Base-by-base conservation (phyloP, 2,797 vertebrate genomes). In the Coccyzus lansbergi region DNA sequence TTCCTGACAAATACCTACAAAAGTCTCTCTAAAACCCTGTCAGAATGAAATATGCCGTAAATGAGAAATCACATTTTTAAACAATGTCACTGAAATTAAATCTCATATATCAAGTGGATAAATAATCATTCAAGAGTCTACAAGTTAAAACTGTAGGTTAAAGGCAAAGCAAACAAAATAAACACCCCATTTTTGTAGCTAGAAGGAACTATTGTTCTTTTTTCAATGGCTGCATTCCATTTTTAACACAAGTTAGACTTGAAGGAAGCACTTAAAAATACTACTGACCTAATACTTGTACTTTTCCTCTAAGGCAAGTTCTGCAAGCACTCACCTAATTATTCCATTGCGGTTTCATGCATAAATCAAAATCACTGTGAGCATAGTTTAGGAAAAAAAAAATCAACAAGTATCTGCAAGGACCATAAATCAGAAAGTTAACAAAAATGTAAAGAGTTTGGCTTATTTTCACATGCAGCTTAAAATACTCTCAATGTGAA, bases 21-120 rank as follows among this genome's bases (percentile, higher is more conserved):
- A 80, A 95, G 52, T 42, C 75, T 93, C 83, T 64, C 53, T 64
- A 90, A 88, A 91, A 63, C 60, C 71, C 64, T 76, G 79, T 92
- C 69, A 67, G 34, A 92, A 96, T 79, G 75, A 97, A 93, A 87
- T 60, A 96, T 6, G 67, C 58, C 81, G 60, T 91, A 92, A 96
- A 95, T 74, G 92, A 94, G 88, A 95, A 90, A 33, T 81, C 83
- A 52, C 48, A 83, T 82, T 92, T 94, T 74, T 53, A 92, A 93
- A 80, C 53, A 83, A 46, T 22, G 46, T 64, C 64, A 60, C 28
- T 56, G 75, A 92, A 87, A 77, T 78, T 9, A 90, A 93, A 90
- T 84, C 85, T 75, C 17, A 70, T 42, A 79, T 18, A 87, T 77
- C 70, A 92, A 74, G 36, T 58, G 69, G 83, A 44, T 55, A 69